Percentiles rank a stretch among this genome's conserved stretches.
Conservation (phyloP, 2,113 vertebrate genomes). For the Bubo blakistoni region DNA sequence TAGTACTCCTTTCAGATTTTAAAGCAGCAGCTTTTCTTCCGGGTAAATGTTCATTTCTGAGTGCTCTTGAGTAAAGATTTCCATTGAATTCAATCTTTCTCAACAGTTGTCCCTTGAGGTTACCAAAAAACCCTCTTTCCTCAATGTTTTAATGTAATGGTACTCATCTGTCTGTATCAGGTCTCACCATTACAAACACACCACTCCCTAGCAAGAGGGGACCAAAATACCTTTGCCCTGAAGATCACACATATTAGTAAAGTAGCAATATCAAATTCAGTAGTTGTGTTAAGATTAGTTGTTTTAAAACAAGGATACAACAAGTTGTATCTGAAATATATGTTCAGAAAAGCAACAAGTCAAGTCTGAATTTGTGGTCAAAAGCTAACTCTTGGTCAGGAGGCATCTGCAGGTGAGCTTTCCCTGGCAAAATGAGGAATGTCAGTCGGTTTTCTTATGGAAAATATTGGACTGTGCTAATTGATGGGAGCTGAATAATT, state of each 20-base stretch:
- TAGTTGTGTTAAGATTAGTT: background rate
- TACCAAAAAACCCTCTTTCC: background rate
- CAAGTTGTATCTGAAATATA: background rate
- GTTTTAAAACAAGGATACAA: background rate
- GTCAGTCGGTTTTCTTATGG: background rate
- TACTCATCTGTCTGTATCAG: fast-evolving
- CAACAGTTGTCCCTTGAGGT: background rate
- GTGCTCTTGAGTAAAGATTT: background rate
- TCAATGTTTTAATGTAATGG: background rate
- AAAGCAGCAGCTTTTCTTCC: background rate
- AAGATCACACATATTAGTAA: background rate
- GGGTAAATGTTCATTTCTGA: background rate
- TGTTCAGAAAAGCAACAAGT: background rate
- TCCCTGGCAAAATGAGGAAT: background rate
- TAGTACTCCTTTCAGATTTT: background rate
- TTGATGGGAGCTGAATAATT: background rate
- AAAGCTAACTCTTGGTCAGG: background rate
- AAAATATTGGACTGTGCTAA: background rate
- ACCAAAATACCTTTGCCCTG: background rate
- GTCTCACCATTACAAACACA: background rate
- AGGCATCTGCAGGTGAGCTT: background rate
- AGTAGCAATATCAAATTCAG: background rate
- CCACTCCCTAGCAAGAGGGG: background rate
- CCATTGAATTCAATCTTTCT: background rate
- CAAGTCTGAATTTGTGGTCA: background rate